Base-by-base conservation (phyloP, 1,140 invertebrate species). In the Oncopodura yosiiana region DNA sequence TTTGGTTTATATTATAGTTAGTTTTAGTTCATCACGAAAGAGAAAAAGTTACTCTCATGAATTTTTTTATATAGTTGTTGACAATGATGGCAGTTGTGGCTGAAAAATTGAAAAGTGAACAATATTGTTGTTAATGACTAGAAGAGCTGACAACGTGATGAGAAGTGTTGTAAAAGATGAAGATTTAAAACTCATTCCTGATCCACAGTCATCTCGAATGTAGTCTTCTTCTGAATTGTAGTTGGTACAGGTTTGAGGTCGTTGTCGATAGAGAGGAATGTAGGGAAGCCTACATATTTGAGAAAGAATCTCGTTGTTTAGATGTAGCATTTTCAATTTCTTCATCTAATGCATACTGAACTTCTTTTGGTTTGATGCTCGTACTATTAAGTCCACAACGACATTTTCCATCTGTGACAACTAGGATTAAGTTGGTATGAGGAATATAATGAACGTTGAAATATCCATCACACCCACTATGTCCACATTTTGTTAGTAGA, bases 391-490 rank as follows among this genome's bases (percentile, higher is more conserved):
- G 84, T 26, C 84, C 85, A 70, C 89, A 94, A 29, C 86, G 86
- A 72, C 89, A 93, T 50, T 87, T 69, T 0, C 86, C 92, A 68
- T 92, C 87, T 43, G 91, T 87, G 36, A 91, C 89, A 23, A 93
- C 72, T 49, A 93, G 71, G 46, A 94, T 87, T 41, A 94, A 71
- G 74, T 94, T 94, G 63, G 88, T 92, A 66, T 89, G 84, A 34
- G 82, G 86, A 62, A 93, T 88, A 72, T 89, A 89, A 66, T 93
- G 88, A 11, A 92, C 87, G 70, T 88, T 92, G 71, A 93, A 94
- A 12, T 87, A 87, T 84, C 87, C 84, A 70, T 90, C 87, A 68
- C 89, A 93, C 60, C 87, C 86, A 18, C 85, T 86, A 24, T 81
- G 78, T 66, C 91, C 87, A 67, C 89, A 93, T 68, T 91, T 91